phyloP scores from a whole-genome alignment of 2,888 invertebrate genomes.

The Nezara viridula region DNA sequence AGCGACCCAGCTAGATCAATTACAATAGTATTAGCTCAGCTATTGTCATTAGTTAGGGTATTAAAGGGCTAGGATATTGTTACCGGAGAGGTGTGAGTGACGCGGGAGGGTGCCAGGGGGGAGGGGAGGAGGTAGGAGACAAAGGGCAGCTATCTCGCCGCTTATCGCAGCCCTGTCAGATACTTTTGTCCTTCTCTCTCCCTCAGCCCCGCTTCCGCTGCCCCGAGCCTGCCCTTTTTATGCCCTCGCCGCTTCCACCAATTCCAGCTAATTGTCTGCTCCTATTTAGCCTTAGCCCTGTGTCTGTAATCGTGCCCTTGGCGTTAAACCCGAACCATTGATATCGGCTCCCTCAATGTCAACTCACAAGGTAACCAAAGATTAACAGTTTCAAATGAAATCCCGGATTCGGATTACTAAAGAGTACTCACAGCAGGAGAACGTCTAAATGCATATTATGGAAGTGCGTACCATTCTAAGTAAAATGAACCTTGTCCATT shows the following conservation, averaged over 20 bases:
- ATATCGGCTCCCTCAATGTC: neutral
- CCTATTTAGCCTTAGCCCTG: neutral
- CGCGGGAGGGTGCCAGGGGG: neutral
- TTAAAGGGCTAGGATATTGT: neutral
- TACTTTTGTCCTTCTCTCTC: neutral
- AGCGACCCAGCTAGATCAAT: neutral
- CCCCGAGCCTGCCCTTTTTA: neutral
- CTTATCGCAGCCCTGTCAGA: constrained; percentile 7
- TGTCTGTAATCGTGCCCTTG: neutral
- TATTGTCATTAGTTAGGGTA: neutral
- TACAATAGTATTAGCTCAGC: neutral
- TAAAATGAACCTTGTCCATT: too few species aligned
- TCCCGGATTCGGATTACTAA: too few species aligned
- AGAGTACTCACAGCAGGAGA: too few species aligned
- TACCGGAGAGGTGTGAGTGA: neutral
- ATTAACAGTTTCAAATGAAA: too few species aligned
- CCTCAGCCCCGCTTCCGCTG: neutral
- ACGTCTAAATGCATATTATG: too few species aligned
- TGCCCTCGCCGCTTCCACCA: neutral
- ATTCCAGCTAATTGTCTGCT: constrained; percentile 1
- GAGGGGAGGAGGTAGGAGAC: neutral
- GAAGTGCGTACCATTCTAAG: too few species aligned
- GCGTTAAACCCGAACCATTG: neutral
- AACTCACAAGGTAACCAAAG: neutral
- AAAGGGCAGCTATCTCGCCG: neutral